Evolutionary conservation across 2,888 invertebrate genomes (phyloP), one percentile per base, ranked within the genome.

Genomic region (Slavum lentiscoides): DNA sequence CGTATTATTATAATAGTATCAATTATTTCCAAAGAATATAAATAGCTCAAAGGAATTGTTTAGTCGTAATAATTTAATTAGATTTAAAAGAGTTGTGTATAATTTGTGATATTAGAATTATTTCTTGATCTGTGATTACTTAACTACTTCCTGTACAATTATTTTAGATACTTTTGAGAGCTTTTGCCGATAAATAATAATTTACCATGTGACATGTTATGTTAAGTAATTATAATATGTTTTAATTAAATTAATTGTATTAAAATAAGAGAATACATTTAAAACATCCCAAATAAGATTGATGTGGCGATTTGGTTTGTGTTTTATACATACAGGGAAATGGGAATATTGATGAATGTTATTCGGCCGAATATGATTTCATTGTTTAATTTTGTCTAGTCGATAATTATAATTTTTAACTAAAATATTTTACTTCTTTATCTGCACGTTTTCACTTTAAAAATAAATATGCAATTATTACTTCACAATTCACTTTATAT

Each of bases 91-190:
- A 68, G 67, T 76, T 68, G 9, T 11, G 15, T 76, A 75, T 72
- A 64, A 80, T 80, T 80, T 80, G 80, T 80, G 80, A 80, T 80
- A 80, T 72, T 80, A 80, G 80, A 70, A 55, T 72, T 80, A 80
- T 80, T 69, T 80, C 70, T 72, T 80, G 72, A 80, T 72, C 80
- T 80, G 80, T 80, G 80, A 80, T 80, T 80, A 43, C 23, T 58
- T 66, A 72, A 58, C 58, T 72, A 70, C 62, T 62, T 77, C 53
- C 69, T 77, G 21, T 70, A 70, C 23, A 61, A 77, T 69, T 77
- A 77, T 39, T 70, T 80, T 80, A 72, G 70, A 72, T 58, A 72
- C 19, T 62, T 23, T 62, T 53, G 7, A 55, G 70, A 80, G 64
- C 15, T 80, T 30, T 80, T 64, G 19, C 15, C 61, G 39, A 15